Percentiles rank a stretch among this genome's conserved stretches.
Conservation (phyloP, 2,113 vertebrate species). For the Condylura cristata region DNA sequence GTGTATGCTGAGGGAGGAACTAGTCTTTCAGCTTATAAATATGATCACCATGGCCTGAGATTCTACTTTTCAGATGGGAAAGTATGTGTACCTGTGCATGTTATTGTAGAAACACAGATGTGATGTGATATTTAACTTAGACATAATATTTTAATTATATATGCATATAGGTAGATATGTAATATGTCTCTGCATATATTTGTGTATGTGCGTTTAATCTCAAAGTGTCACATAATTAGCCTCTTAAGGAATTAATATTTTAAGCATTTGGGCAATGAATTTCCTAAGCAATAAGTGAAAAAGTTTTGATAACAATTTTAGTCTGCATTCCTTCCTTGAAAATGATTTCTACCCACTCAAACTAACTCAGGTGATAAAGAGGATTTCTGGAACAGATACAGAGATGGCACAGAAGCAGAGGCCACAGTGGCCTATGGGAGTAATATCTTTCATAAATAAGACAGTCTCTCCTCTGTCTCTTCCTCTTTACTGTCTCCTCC, state of each 20-base stretch:
- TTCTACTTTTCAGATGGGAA: background rate
- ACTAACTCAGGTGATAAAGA: background rate
- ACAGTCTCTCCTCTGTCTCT: background rate
- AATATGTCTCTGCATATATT: background rate
- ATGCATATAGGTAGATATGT: background rate
- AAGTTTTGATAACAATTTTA: background rate
- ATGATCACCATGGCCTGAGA: background rate
- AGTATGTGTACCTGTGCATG: background rate
- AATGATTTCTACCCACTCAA: background rate
- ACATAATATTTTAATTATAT: background rate
- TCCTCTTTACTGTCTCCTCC: background rate
- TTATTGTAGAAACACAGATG: background rate
- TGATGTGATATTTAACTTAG: background rate
- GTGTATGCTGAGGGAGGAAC: background rate
- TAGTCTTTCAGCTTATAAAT: background rate
- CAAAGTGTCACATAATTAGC: background rate
- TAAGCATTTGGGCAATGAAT: background rate
- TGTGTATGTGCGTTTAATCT: background rate
- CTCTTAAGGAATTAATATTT: background rate
- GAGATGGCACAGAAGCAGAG: background rate
- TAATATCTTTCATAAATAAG: rapidly evolving
- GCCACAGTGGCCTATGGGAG: rapidly evolving
- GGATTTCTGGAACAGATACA: background rate
- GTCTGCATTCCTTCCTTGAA: background rate
- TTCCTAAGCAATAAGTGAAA: background rate